These are phyloP conservation scores for Erythrolamprus reginae DNA, from an alignment of 2,113 vertebrate species.

Conservation along the genomic window DNA sequence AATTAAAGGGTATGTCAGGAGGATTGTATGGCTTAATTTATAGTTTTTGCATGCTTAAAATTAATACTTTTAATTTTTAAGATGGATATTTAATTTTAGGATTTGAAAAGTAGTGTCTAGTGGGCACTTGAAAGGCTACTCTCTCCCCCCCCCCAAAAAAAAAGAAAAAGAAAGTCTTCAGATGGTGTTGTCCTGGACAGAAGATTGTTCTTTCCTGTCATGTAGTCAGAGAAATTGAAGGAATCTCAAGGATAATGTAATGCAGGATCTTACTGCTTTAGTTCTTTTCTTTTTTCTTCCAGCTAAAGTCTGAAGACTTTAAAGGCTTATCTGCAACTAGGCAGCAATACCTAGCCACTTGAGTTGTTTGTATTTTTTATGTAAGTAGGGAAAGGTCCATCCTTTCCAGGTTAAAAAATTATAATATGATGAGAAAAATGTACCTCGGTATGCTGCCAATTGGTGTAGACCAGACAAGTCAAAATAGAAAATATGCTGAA, in stretches of 20 bases:
- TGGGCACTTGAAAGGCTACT: background rate
- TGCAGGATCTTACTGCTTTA: background rate
- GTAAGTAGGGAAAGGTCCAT: background rate
- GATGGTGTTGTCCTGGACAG: background rate
- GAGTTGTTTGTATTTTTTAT: background rate
- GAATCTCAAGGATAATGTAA: background rate
- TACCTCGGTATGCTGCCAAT: background rate
- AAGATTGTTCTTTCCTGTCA: background rate
- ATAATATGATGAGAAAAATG: background rate
- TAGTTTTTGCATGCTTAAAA: background rate
- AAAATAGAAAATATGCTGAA: background rate
- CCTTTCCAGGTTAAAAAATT: background rate
- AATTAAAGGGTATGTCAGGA: background rate
- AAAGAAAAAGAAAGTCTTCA: background rate
- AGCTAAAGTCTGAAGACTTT: background rate
- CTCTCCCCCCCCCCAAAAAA: no score
- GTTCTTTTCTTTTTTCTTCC: background rate
- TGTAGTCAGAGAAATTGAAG: background rate
- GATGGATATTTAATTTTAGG: background rate
- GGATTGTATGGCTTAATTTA: background rate
- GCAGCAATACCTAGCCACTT: background rate
- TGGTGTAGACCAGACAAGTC: background rate
- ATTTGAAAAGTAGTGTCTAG: background rate
- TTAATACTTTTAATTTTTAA: background rate
- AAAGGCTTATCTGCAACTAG: background rate